phyloP scores from a whole-genome alignment of 2,888 invertebrate species.

The Scaptomyza polygonia region DNA sequence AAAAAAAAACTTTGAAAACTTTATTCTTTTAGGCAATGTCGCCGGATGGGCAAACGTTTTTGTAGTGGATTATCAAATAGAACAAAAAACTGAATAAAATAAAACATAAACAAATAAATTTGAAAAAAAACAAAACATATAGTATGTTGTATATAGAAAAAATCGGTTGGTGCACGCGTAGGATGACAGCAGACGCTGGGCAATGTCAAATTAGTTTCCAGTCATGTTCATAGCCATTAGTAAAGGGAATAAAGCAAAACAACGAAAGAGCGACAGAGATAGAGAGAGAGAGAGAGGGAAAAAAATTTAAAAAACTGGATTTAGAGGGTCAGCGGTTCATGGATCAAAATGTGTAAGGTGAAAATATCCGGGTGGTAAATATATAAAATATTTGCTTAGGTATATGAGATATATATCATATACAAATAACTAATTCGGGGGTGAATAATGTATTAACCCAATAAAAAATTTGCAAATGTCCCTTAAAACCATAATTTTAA shows the following conservation, averaged over 20 bases:
- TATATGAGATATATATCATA: background rate
- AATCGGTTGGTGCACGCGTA: conserved; percentile 12
- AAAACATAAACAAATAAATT: conserved; percentile 28
- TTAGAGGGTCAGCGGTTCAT: conserved; percentile 12
- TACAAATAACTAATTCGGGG: background rate
- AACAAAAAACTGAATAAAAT: conserved; percentile 23
- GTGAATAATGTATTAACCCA: background rate
- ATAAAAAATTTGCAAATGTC: no score
- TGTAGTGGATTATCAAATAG: conserved; percentile 16
- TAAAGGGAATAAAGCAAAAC: background rate
- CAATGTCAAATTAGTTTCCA: conserved; percentile 69
- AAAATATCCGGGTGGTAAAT: background rate
- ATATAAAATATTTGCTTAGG: conserved; percentile 7
- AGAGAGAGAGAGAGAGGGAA: background rate
- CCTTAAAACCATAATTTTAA: no score
- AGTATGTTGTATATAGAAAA: conserved; percentile 7
- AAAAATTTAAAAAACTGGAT: conserved; percentile 4
- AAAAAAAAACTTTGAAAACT: conserved; percentile 30
- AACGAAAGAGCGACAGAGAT: background rate
- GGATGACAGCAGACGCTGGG: conserved; percentile 14
- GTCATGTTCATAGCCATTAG: conserved; percentile 49
- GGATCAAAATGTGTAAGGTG: background rate
- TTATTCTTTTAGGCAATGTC: conserved; percentile 38
- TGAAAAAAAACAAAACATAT: conserved; percentile 22
- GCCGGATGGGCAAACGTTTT: conserved; percentile 28